Evolutionary conservation across 2,888 invertebrate species (phyloP), one percentile per base, ranked within the genome.

Genomic region (Hylaea fasciaria): DNA sequence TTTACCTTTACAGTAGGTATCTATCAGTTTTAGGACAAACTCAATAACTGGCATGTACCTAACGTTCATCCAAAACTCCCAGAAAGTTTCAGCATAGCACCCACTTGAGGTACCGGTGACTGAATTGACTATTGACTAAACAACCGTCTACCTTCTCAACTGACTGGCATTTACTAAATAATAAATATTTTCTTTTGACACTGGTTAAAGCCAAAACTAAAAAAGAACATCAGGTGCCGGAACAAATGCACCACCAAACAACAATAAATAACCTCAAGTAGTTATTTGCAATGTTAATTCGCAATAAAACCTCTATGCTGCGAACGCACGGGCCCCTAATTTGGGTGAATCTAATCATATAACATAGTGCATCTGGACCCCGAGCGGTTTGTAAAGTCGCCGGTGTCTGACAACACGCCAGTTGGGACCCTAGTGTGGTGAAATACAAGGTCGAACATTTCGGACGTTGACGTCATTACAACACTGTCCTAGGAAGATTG

Each of bases 331-430:
- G 55, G 54, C 73, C 79, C 78, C 75, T 78, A 78, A 80, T 80
- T 74, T 83, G 77, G 72, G 78, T 74, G 78, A 80, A 87, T 89
- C 87, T 89, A 87, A 89, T 89, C 87, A 82, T 88, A 55, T 35
- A 50, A 80, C 78, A 85, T 86, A 76, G 72, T 87, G 77, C 86
- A 87, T 86, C 88, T 90, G 89, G 87, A 76, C 73, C 74, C 66
- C 71, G 75, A 64, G 61, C 74, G 71, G 17, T 80, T 86, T 83
- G 81, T 73, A 80, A 81, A 88, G 87, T 89, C 87, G 80, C 83
- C 78, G 74, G 73, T 87, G 86, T 85, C 74, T 74, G 66, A 75
- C 80, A 77, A 83, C 85, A 80, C 73, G 57, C 72, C 83, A 80
- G 62, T 78, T 81, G 85, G 78, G 81, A 70, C 77, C 70, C 58